Conservation (phyloP, 2,113 vertebrate genomes). For the zebrafish (Danio rerio) region GRCz12tu NC_133191.1:22172001-22172500, state of each 20-base stretch:
- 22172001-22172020: conserved; percentile 90
- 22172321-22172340: not conserved
- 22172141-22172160: not conserved
- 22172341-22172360: conserved; percentile 74
- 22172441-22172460: conserved; percentile 96
- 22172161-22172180: conserved; percentile 59
- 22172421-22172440: conserved; percentile 97
- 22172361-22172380: conserved; percentile 87
- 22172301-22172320: not conserved
- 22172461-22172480: conserved; percentile 97
- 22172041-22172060: conserved; percentile 88
- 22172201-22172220: conserved; percentile 65
- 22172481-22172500: conserved; percentile 84
- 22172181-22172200: conserved; percentile 78
- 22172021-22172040: conserved; percentile 88
- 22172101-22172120: not conserved
- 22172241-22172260: conserved; percentile 69
- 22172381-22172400: conserved; percentile 93
- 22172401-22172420: conserved; percentile 98
- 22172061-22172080: conserved; percentile 81
- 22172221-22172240: conserved; percentile 67
- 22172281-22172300: not conserved
- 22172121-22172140: not conserved
- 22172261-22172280: not conserved
- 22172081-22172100: conserved; percentile 76